These are phyloP conservation scores for Rhorus exstirpatorius DNA, from an alignment of 2,888 invertebrate species.

Conservation along the genomic window DNA sequence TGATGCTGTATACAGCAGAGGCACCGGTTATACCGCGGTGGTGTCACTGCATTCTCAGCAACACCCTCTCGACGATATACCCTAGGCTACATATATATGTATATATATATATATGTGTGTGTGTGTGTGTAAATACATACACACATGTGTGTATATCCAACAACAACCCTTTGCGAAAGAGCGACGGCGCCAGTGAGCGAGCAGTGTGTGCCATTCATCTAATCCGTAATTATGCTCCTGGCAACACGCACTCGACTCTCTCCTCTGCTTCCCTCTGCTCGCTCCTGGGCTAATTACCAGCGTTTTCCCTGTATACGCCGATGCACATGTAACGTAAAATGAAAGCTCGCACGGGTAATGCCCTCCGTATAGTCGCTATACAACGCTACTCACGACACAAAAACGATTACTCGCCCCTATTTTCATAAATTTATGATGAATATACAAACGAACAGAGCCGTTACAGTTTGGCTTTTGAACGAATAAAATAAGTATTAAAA, in stretches of 20 bases:
- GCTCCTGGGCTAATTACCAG: slow-evolving; percentile 63
- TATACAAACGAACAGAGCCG: neutral
- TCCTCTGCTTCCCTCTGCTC: slow-evolving; percentile 29
- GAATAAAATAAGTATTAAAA: too few species aligned
- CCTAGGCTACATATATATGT: slow-evolving; percentile 2
- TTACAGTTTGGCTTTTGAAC: too few species aligned
- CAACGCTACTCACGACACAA: neutral
- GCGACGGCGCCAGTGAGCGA: slow-evolving; percentile 67
- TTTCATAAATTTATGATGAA: slow-evolving; percentile 19
- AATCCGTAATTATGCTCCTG: slow-evolving; percentile 81
- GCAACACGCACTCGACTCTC: slow-evolving; percentile 70
- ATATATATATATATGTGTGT: neutral
- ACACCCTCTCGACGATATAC: slow-evolving; percentile 73
- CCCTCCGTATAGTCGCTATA: neutral
- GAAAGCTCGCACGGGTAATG: slow-evolving; percentile 39
- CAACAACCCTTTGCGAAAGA: slow-evolving; percentile 45
- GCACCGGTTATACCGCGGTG: slow-evolving; percentile 44
- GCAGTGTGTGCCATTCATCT: slow-evolving; percentile 78
- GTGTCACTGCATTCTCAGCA: slow-evolving; percentile 74
- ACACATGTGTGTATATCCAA: neutral
- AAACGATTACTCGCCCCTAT: slow-evolving; percentile 15
- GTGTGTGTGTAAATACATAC: neutral
- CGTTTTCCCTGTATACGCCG: slow-evolving; percentile 57
- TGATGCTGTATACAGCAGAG: slow-evolving; percentile 30
- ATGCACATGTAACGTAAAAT: slow-evolving; percentile 24